Conservation (phyloP, 2,113 vertebrate genomes). For the Struthidea cinerea region DNA sequence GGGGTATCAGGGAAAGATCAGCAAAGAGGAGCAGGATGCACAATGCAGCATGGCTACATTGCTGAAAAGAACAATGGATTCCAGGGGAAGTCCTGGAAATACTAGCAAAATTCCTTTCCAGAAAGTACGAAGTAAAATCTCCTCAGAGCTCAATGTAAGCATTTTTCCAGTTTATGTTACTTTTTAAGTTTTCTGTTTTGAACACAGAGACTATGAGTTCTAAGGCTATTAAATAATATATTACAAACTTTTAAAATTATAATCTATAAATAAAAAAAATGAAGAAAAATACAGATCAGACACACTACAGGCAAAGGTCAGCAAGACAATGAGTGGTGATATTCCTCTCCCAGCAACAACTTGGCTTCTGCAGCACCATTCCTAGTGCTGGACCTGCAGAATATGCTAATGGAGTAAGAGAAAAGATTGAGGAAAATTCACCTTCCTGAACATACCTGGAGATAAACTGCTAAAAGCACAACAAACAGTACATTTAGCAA, state of each 20-base stretch:
- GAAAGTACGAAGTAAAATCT: background rate
- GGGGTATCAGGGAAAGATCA: background rate
- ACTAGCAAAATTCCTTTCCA: background rate
- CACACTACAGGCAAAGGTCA: background rate
- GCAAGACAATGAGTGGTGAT: background rate
- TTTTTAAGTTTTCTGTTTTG: background rate
- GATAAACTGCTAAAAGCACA: background rate
- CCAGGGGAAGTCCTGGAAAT: background rate
- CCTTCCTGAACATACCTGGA: background rate
- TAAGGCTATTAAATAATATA: background rate
- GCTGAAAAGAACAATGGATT: background rate
- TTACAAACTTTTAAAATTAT: background rate
- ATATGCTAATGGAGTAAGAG: background rate
- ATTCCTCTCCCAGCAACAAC: background rate
- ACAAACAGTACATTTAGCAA: background rate
- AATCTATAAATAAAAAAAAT: background rate
- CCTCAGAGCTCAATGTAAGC: background rate
- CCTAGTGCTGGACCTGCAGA: background rate
- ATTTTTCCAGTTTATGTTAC: background rate
- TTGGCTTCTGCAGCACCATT: background rate
- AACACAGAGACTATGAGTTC: background rate
- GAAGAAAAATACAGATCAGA: background rate
- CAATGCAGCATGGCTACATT: background rate
- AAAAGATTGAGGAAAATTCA: background rate
- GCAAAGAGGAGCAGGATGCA: background rate